Evolutionary conservation across 2,113 vertebrate species (phyloP).

Genomic region (Vulpes vulpes): DNA sequence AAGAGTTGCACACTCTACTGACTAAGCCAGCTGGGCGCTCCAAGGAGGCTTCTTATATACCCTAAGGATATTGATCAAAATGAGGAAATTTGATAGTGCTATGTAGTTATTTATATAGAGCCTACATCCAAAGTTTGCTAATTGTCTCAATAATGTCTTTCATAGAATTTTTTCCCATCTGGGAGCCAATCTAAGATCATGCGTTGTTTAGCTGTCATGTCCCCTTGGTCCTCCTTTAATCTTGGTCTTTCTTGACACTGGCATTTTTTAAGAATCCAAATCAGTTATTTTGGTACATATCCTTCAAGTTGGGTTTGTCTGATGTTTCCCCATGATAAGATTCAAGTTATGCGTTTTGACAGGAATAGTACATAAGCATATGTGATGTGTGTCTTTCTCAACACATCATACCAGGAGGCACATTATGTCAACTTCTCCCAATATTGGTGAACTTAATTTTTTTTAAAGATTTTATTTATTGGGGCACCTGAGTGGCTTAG

Average conservation of each 20-base stretch:
- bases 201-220: neutral
- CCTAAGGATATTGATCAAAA: neutral
- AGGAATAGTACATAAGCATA: neutral
- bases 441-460: neutral
- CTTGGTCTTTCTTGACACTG: neutral
- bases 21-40: too few species aligned
- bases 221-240: neutral
- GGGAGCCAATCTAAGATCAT: neutral
- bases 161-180: neutral
- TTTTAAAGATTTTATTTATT: too few species aligned
- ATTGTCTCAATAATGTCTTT: neutral
- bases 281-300: neutral
- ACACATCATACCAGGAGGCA: neutral
- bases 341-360: neutral
- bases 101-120: neutral
- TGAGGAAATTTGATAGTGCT: neutral
- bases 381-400: neutral
- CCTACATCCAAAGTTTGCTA: neutral
- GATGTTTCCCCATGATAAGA: neutral
- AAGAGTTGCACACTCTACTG: too few species aligned
- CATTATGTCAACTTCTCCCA: neutral
- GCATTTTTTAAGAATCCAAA: neutral
- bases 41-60: neutral
- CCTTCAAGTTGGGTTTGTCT: neutral
- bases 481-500: too few species aligned